Percentiles rank a stretch among this genome's conserved stretches.
Conservation (phyloP, 2,888 invertebrate species). For the Ferrisia virgata region DNA sequence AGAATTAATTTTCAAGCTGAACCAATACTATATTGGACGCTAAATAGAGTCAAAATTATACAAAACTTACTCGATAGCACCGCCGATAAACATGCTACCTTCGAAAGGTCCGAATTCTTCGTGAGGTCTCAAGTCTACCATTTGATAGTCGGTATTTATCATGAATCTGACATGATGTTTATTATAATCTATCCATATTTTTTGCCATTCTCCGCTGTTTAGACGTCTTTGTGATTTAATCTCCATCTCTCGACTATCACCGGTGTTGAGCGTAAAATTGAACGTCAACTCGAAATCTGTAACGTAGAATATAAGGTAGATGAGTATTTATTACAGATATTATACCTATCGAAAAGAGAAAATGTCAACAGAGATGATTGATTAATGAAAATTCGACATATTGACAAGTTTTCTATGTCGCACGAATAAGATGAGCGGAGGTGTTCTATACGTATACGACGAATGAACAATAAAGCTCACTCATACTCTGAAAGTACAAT, state of each 20-base stretch:
- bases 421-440: background rate
- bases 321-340: background rate
- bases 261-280: conserved; percentile 84
- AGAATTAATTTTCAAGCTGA: too few relatives aligned
- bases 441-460: background rate
- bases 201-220: conserved; percentile 93
- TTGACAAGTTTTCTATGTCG: background rate
- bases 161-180: conserved; percentile 89
- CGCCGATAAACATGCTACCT: conserved; percentile 90
- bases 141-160: conserved; percentile 84
- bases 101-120: conserved; percentile 90
- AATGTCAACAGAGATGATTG: background rate
- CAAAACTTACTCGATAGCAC: conserved; percentile 78
- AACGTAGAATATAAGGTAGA: conserved; percentile 42
- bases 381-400: background rate
- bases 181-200: conserved; percentile 93
- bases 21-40: too few relatives aligned
- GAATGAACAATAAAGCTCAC: background rate
- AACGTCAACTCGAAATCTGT: conserved; percentile 81
- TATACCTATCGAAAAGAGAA: background rate
- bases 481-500: background rate
- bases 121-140: conserved; percentile 78
- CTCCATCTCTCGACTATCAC: conserved; percentile 74
- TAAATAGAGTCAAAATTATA: conserved; percentile 15
- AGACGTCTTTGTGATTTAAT: conserved; percentile 78